Evolutionary conservation across 2,888 invertebrate species (phyloP).

Genomic region (Xestia sexstrigata): DNA sequence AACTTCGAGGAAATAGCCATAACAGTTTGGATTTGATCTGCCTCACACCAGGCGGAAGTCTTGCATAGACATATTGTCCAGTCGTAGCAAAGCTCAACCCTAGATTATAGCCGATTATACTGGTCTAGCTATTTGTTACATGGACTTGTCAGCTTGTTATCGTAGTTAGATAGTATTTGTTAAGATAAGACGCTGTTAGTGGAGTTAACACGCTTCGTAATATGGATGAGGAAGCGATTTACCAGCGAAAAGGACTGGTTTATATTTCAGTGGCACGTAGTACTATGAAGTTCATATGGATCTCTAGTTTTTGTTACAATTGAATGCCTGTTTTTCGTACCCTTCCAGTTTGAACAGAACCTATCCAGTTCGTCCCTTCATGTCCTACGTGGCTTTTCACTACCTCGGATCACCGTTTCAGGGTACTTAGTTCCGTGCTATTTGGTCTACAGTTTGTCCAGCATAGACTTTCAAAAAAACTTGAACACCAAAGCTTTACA

Average conservation of each 20-base stretch:
- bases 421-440: background rate
- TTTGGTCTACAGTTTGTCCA: background rate
- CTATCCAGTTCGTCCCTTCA: background rate
- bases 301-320: background rate
- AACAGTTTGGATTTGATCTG: background rate
- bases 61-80: background rate
- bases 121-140: slow-evolving; percentile 29
- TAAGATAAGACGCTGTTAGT: slow-evolving; percentile 41
- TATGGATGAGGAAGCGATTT: slow-evolving; percentile 29
- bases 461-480: background rate
- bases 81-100: background rate
- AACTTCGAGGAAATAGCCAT: background rate
- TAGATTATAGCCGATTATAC: slow-evolving; percentile 33
- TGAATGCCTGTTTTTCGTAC: background rate
- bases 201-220: slow-evolving; percentile 13
- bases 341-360: background rate
- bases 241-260: background rate
- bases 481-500: background rate
- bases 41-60: background rate
- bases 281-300: too few relatives aligned
- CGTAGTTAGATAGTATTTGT: slow-evolving; percentile 40
- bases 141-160: slow-evolving; percentile 39
- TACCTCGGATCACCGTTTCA: background rate
- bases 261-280: too few relatives aligned
- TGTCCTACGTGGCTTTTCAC: background rate